Base-by-base conservation (phyloP, 2,888 invertebrate genomes). In the Parthenolecanium corni region DNA sequence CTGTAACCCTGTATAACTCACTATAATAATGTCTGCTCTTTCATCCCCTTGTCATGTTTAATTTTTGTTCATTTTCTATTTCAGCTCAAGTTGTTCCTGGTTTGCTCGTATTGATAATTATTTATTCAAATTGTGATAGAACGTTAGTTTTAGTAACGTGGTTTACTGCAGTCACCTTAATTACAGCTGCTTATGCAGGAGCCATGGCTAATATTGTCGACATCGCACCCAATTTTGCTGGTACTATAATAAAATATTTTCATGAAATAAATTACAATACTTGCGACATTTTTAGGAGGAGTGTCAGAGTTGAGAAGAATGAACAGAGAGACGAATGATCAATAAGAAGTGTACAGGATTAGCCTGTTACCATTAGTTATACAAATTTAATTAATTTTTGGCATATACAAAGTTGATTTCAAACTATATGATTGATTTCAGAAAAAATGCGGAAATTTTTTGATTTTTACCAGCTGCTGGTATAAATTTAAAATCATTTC, bases 191-290 rank as follows among this genome's bases (percentile, higher is more conserved):
- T 0, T 84, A 85, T 71, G 84, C 84, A 3, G 84, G 84, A 40
- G 84, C 84, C 3, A 85, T 85, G 82, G 84, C 85, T 0, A 85
- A 82, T 69, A 82, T 85, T 66, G 84, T 86, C 16, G 86, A 86
- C 71, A 82, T 86, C 65, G 84, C 85, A 1, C 85, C 86, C n/a
- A 85, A 86, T 74, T 81, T 83, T 69, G 85, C 86, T 57, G 86
- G 82, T 71, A 70, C 69, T 9, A 31, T 31, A 31, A 31, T 31
- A 6, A 9, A 31, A 31, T 31, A 9, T 31, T 31, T 31, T 31
- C 36, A 31, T 11, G 6, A 6, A 16, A 12, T 68, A 67, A 3
- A 21, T 9, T 52, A 11, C 20, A 57, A 46, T 12, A 38, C 9
- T 12, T n/a, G 47, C 9, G n/a, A n/a, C n/a, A 47, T 47, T 47